Base-by-base conservation (phyloP, 2,113 vertebrate species). In the Cygnus atratus region DNA sequence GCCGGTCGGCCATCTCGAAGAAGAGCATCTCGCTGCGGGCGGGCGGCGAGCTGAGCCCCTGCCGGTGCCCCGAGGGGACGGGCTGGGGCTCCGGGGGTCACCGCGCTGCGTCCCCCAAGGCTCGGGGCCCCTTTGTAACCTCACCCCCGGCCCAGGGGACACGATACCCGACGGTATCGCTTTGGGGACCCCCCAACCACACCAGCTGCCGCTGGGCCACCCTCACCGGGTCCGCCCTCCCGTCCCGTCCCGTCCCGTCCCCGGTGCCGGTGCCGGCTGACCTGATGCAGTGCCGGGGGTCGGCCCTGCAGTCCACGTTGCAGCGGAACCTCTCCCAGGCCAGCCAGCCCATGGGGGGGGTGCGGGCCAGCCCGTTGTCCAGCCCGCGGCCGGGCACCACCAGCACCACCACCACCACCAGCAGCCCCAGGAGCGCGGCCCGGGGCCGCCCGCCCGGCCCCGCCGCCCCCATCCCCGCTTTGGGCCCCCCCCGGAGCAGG, bases 331-430 rank as follows among this genome's bases (percentile, higher is more conserved):
- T 98, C 76, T 99, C 99, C 99, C 99, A 99, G 33, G 99, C 97
- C 97, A 99, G 83, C 99, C 99, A 99, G 85, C 99, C 99, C 99
- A 99, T 99, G 12, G 99, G 99, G 22, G 99, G 99, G 2, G 97
- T 99, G 91, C 73, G 97, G 93, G 99, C 98, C 77, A 99, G 95
- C 26, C 99, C 99, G 20, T 99, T 99, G 79, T 99, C 98, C 82
- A 99, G 95, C 97, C 95, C 92, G 48, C 43, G 81, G 84, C 43
- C 44, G 33, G 87, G 91, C 17, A 98, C 73, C 20, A 62, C 83
- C 65, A 97, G 91, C 39, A 48, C 73, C 19, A 62, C 83, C 65
- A 97, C 92, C 39, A 48, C 73, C 19, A 62, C 83, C 65, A 97
- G 92, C 39, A 48, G 20, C 46, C 18, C 17, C 55, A 33, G 20